Conservation (phyloP, 30 jellyfish, hydroid and myxozoan species). For the Nemopilema nomurai region DNA sequence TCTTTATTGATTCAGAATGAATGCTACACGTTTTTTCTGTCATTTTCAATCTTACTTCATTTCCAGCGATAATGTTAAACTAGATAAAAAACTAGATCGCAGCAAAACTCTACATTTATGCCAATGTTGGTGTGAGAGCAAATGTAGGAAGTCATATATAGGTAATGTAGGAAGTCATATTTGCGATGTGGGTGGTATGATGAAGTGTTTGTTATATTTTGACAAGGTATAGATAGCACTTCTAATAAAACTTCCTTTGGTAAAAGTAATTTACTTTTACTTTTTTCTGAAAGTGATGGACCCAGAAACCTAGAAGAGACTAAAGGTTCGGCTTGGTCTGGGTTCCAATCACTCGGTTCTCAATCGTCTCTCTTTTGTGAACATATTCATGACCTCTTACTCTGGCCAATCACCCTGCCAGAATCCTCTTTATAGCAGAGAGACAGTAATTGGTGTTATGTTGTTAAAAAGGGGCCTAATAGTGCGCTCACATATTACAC, state of each 20-base stretch:
- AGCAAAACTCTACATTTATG: not conserved
- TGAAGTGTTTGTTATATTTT: not conserved
- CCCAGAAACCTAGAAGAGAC: no score
- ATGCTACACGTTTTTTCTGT: constrained; percentile 29
- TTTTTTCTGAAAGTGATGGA: not conserved
- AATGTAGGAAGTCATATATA: not conserved
- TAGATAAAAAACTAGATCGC: not conserved
- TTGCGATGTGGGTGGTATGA: not conserved
- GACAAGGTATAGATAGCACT: not conserved
- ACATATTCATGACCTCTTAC: no score
- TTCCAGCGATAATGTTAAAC: not conserved
- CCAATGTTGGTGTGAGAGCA: not conserved
- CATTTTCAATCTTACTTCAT: constrained; percentile 2
- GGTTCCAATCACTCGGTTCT: no score
- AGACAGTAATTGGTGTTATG: no score
- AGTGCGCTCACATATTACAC: no score
- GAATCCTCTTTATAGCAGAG: no score
- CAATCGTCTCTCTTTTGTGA: no score
- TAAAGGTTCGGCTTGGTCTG: no score
- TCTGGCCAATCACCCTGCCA: no score
- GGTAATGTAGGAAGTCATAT: not conserved
- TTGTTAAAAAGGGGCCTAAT: no score
- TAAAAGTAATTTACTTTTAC: not conserved
- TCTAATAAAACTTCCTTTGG: not conserved
- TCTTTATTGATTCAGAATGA: constrained; percentile 30